phyloP scores from a whole-genome alignment of 1,140 invertebrate species.

The Asobara japonica region DNA sequence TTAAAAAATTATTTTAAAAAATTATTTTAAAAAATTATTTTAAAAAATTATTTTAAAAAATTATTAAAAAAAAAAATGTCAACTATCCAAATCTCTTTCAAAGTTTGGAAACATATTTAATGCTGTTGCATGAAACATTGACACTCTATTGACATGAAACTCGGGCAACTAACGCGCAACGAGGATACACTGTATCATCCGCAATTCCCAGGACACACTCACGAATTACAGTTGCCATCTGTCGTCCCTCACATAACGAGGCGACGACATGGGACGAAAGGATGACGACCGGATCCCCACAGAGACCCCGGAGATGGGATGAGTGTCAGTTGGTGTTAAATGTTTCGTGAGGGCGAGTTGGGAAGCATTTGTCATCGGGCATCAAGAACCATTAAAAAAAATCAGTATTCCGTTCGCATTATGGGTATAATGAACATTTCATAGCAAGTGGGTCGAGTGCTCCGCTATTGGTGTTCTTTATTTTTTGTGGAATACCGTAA shows the following conservation, averaged over 20 bases:
- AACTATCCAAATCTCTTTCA: too few species aligned
- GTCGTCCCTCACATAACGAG: background rate
- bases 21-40: too few species aligned
- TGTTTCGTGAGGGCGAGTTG: background rate
- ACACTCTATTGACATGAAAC: background rate
- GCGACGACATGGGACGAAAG: background rate
- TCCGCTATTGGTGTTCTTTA: too few species aligned
- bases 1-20: too few species aligned
- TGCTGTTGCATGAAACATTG: background rate
- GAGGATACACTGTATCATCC: background rate
- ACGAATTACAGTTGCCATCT: conserved; percentile 1
- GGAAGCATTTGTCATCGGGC: background rate
- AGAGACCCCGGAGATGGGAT: background rate
- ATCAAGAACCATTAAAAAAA: too few species aligned
- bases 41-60: too few species aligned
- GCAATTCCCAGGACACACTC: background rate
- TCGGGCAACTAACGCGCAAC: background rate
- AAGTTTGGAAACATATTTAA: too few species aligned
- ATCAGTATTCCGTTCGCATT: too few species aligned
- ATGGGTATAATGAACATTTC: too few species aligned
- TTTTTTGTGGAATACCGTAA: too few species aligned
- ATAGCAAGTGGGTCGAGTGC: too few species aligned
- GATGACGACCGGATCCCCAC: background rate
- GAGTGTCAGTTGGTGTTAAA: background rate
- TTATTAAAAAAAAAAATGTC: too few species aligned